Percentiles rank a stretch among this genome's conserved stretches.
Evolutionary conservation across 2,113 vertebrate genomes (phyloP).

Genomic region (Bombycilla garrulus): DNA sequence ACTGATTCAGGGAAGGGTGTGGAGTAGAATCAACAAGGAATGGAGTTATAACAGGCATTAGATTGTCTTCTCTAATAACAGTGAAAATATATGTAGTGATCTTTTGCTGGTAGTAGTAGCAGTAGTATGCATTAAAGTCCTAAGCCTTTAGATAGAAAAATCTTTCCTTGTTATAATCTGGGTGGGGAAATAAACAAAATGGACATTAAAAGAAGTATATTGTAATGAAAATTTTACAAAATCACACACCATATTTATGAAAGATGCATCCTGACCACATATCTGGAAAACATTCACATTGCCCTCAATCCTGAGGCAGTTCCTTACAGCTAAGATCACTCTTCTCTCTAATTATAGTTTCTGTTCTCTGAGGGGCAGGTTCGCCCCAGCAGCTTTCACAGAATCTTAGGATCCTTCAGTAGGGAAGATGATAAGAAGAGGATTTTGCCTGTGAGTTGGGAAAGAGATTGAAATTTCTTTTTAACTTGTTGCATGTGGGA

Average conservation of each 20-base stretch:
- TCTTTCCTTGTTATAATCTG: not conserved
- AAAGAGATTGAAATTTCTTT: not conserved
- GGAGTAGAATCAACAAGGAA: not conserved
- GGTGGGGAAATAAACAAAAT: not conserved
- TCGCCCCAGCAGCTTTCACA: not conserved
- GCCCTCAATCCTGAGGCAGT: not conserved
- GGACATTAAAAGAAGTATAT: not conserved
- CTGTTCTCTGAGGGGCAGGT: not conserved
- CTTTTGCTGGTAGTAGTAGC: not conserved
- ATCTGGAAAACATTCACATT: not conserved
- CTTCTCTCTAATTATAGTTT: not conserved
- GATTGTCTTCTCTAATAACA: not conserved
- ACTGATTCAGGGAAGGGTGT: not conserved
- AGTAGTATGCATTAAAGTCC: not conserved
- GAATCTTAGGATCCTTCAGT: not conserved
- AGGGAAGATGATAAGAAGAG: not conserved
- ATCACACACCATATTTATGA: not conserved
- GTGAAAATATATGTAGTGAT: not conserved
- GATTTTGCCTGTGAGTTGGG: not conserved
- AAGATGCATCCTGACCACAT: not conserved
- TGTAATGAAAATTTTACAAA: not conserved
- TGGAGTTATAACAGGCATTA: not conserved
- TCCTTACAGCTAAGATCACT: not conserved
- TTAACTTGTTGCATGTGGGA: not conserved
- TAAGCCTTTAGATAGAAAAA: not conserved